A percentile compares a stretch with the other conserved stretches of the same genome.
Conservation (phyloP, 2,113 vertebrate species). For the Himantopus leucocephalus region DNA sequence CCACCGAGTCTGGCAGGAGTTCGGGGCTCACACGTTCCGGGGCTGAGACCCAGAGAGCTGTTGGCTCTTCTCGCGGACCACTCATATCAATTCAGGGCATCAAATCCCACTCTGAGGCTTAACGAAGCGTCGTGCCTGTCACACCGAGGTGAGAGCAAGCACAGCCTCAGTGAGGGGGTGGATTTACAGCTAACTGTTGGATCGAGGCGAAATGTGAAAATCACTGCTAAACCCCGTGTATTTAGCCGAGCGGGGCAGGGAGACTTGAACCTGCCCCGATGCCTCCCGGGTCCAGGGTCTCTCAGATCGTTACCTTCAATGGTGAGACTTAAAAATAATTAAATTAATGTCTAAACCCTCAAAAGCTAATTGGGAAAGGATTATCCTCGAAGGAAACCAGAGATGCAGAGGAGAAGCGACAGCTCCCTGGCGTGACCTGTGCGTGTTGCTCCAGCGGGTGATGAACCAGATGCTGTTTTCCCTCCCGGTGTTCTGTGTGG, state of each 20-base stretch:
- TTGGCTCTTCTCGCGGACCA: not conserved
- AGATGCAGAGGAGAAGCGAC: not conserved
- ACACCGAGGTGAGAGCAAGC: not conserved
- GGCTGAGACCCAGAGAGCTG: not conserved
- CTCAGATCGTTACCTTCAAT: not conserved
- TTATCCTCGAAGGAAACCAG: not conserved
- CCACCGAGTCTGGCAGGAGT: not conserved
- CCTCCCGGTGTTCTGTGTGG: not conserved
- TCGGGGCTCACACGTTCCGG: not conserved
- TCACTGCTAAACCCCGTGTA: not conserved
- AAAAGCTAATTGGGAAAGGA: slow-evolving; percentile 15
- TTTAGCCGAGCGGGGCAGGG: not conserved
- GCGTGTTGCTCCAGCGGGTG: not conserved
- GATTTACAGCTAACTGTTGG: slow-evolving; percentile 76
- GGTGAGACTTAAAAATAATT: not conserved
- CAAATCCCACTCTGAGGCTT: not conserved
- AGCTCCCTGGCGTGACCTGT: not conserved
- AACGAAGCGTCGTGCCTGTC: not conserved
- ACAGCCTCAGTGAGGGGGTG: not conserved
- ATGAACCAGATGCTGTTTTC: slow-evolving; percentile 1
- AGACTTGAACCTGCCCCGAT: not conserved
- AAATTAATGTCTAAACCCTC: not conserved
- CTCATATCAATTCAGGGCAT: not conserved
- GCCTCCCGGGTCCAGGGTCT: not conserved
- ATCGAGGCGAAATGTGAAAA: not conserved